Base-by-base conservation (phyloP, 2,797 vertebrate genomes). In the Geotrypetes seraphini region DNA sequence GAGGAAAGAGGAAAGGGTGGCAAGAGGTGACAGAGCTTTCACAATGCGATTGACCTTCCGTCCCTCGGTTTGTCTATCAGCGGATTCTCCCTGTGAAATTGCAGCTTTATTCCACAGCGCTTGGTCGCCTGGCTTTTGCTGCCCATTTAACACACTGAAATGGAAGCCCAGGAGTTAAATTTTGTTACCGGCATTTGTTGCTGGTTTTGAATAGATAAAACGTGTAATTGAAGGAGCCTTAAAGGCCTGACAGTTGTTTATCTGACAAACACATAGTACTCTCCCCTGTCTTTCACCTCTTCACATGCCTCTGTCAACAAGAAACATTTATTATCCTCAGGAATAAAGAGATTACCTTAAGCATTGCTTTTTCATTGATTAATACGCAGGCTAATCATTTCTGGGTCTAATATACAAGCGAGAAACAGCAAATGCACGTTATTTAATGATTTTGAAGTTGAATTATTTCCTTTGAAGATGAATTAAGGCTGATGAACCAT, bases 381-480 rank as follows among this genome's bases (percentile, higher is more conserved):
- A 68, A 54, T 63, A 43, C 49, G 49, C 45, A 28, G 21, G 52
- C 35, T 51, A 46, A 52, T 47, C 51, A 51, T 36, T 15, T 43
- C 39, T 52, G 42, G 19, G 20, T 39, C 47, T 22, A 22, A 28
- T 39, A n/a, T n/a, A n/a, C 53, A 48, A 46, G 64, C 53, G 62
- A 64, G 49, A 44, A 34, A 58, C 69, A 58, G 42, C 60, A n/a
- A 62, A 61, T 59, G 53, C 25, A 47, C 56, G 42, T 27, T 47
- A 62, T 46, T 54, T 38, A 40, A 58, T 55, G 54, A 62, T 59
- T 54, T 47, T 50, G 55, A 57, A 62, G n/a, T n/a, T n/a, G n/a
- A n/a, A n/a, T n/a, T n/a, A n/a, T n/a, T n/a, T n/a, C n/a, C n/a
- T n/a, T n/a, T n/a, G n/a, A n/a, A n/a, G n/a, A n/a, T n/a, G n/a